Percentiles rank a stretch among this genome's conserved stretches.
These are phyloP conservation scores for Anomalospiza imberbis DNA, from an alignment of 2,797 vertebrate genomes.

Conservation along the genomic window DNA sequence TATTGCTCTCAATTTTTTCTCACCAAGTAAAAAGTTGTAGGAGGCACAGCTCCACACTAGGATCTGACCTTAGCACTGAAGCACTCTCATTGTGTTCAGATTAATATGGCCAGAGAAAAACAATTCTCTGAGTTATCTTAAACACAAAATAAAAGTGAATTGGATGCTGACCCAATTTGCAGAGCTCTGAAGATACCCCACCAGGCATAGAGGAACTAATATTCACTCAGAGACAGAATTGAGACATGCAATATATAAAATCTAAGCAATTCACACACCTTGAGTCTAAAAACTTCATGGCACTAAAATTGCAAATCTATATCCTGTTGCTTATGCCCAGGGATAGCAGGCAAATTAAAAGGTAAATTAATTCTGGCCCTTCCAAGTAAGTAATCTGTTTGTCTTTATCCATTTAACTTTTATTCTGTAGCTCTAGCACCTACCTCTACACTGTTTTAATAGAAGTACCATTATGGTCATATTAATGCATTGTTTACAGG, in stretches of 20 bases:
- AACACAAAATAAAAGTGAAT: neutral
- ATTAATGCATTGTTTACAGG: neutral
- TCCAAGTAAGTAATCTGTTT: conserved; percentile 17
- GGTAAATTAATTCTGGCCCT: conserved; percentile 5
- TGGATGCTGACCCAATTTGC: neutral
- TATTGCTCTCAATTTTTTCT: neutral
- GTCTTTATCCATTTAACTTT: neutral
- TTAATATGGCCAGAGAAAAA: neutral
- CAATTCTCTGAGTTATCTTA: neutral
- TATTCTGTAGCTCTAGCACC: neutral
- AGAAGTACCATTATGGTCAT: neutral
- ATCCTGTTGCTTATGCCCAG: neutral
- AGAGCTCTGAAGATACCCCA: neutral
- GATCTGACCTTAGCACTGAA: neutral
- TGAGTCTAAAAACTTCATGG: neutral
- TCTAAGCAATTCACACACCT: neutral
- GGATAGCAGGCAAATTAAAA: neutral
- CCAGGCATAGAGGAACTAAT: neutral
- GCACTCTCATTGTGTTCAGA: neutral
- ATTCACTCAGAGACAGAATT: neutral
- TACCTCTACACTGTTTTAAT: neutral
- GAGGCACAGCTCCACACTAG: neutral
- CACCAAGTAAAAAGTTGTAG: neutral
- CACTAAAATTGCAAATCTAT: neutral
- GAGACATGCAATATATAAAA: neutral